Base-by-base conservation (phyloP, 2,113 vertebrate species). In the Argyrosomus japonicus region DNA sequence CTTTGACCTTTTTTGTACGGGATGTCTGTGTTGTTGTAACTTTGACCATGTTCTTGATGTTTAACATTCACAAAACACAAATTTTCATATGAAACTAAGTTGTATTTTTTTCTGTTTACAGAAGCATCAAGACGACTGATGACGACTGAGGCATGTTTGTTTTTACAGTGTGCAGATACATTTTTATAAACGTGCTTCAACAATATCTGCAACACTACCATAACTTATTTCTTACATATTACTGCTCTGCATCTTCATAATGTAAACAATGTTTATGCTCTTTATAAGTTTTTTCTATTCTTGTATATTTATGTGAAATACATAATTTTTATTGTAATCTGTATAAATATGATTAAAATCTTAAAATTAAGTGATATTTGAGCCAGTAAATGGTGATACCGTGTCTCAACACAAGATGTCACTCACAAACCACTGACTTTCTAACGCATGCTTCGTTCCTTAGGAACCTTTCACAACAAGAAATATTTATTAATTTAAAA, bases 111-210 rank as follows among this genome's bases (percentile, higher is more conserved):
- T 68, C 23, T 87, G n/a, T 86, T 91, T 72, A 40, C 87, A 94
- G 92, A 87, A 88, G 54, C 85, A 90, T 87, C 80, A 83, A 86
- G 82, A 89, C 13, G 68, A 57, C 74, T 76, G 75, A 87, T 17
- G 23, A 43, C 56, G 53, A 79, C 53, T 40, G 36, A 40, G 36
- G 7, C 36, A 40, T 40, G 36, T 40, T 40, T 40, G 36, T 56
- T 82, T 36, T n/a, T 10, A 2, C 17, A 23, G n/a, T 65, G n/a
- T 75, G 13, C 2, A 70, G 3, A 75, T 25, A 43, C 15, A 21
- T 64, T 25, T 50, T 48, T 18, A 3, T 23, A 57, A 40, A 6
- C 29, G 17, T 51, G 18, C 13, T 12, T 50, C 27, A 47, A 43
- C 21, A 73, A 45, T 47, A 43, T 56, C n/a, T 74, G 3, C 60